phyloP scores from a whole-genome alignment of 2,113 vertebrate species.

The Sinocyclocheilus rhinocerous region DNA sequence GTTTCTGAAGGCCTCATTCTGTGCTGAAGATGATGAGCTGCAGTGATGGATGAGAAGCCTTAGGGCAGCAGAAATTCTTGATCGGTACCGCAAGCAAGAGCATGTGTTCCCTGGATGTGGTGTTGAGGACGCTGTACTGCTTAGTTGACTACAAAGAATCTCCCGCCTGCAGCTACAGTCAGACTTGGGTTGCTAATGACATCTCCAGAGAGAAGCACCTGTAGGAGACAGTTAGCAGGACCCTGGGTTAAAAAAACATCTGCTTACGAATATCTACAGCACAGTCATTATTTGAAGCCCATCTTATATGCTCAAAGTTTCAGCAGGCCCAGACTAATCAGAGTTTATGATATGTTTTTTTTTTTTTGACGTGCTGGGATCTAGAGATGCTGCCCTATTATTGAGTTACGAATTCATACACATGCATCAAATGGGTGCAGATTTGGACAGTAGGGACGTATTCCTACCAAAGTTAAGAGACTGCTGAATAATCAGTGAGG shows the following conservation, averaged over 20 bases:
- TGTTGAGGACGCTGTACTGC: conserved; percentile 42
- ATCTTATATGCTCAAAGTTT: conserved; percentile 13
- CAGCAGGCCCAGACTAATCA: conserved; percentile 34
- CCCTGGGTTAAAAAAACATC: conserved; percentile 43
- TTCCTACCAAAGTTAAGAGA: no score
- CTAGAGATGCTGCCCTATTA: no score
- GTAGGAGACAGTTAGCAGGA: conserved; percentile 54
- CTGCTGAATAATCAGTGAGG: no score
- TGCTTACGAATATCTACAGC: conserved; percentile 41
- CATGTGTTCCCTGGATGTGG: conserved; percentile 36
- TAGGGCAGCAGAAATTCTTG: conserved; percentile 58
- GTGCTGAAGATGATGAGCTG: conserved; percentile 39
- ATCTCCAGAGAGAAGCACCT: conserved; percentile 58
- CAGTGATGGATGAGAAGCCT: conserved; percentile 52
- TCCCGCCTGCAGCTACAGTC: conserved; percentile 43
- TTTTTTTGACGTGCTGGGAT: neutral
- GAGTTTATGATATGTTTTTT: conserved; percentile 26
- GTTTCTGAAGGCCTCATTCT: conserved; percentile 41
- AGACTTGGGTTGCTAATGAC: conserved; percentile 50
- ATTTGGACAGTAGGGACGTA: no score
- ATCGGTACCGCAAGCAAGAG: conserved; percentile 63
- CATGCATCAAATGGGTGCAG: no score
- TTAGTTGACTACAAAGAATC: conserved; percentile 60
- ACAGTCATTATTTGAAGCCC: conserved; percentile 17
- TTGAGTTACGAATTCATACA: no score